phyloP scores from a whole-genome alignment of 2,797 vertebrate species.

The Scolopax rusticola region DNA sequence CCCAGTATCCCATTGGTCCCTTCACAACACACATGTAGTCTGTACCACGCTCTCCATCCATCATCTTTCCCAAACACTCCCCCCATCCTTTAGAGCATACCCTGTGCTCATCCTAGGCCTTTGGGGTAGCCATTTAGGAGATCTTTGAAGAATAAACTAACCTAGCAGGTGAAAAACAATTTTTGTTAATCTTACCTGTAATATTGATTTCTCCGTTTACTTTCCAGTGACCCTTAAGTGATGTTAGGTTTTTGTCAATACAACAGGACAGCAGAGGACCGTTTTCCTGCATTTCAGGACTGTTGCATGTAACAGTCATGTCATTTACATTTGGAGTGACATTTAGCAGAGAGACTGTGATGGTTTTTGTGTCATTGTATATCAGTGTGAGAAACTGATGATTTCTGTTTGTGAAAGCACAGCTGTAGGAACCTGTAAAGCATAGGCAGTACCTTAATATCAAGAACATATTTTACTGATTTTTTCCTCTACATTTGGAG shows the following conservation, averaged over 20 bases:
- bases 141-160: not conserved
- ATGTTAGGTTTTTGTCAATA: constrained; percentile 14
- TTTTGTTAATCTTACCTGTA: constrained; percentile 66
- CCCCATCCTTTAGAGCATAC: not conserved
- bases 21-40: not conserved
- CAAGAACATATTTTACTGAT: not conserved
- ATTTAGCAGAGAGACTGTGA: constrained; percentile 3
- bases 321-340: constrained; percentile 6
- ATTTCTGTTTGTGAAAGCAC: constrained; percentile 24
- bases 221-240: constrained; percentile 62
- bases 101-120: not conserved
- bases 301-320: constrained; percentile 52
- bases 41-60: not conserved
- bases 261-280: constrained; percentile 71
- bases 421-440: constrained; percentile 73
- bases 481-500: not conserved
- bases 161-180: not conserved
- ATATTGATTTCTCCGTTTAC: constrained; percentile 60
- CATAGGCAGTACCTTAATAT: not conserved
- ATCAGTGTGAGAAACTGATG: not conserved
- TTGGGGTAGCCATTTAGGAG: not conserved
- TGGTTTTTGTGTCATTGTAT: not conserved
- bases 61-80: fast-evolving
- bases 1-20: not conserved
- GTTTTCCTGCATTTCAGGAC: not conserved